Conservation (phyloP, 2,113 vertebrate genomes). For the Microtus oregoni region DNA sequence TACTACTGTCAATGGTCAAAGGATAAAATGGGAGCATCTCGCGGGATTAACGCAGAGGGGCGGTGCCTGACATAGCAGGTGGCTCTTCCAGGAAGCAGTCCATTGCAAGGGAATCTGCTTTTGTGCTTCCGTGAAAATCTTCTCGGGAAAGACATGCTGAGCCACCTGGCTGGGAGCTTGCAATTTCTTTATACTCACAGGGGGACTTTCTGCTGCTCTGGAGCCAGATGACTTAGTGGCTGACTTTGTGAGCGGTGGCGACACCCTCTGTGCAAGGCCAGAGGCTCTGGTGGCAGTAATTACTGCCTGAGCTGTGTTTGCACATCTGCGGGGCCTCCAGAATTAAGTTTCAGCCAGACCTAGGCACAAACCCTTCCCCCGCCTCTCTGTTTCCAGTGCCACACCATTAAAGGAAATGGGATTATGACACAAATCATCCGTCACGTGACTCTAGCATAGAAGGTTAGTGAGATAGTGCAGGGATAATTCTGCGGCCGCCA, state of each 20-base stretch:
- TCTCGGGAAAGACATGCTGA: background rate
- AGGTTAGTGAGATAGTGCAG: conserved; percentile 55
- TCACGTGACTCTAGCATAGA: conserved; percentile 46
- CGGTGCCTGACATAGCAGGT: background rate
- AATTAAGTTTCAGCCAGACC: conserved; percentile 3
- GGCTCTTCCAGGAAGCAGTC: background rate
- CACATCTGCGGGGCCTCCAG: conserved; percentile 48
- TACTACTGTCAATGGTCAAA: background rate
- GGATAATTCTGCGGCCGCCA: conserved; percentile 60
- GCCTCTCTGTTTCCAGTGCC: conserved; percentile 55
- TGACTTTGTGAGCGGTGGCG: background rate
- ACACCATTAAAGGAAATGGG: conserved; percentile 60
- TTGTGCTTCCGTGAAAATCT: background rate
- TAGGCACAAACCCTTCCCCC: background rate
- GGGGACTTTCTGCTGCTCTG: background rate
- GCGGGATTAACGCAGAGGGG: fast-evolving
- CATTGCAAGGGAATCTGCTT: background rate
- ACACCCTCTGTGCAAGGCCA: background rate
- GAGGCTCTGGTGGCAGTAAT: background rate
- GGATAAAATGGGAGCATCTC: background rate
- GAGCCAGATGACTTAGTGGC: background rate
- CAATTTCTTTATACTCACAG: background rate
- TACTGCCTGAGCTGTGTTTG: conserved; percentile 18
- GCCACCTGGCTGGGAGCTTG: background rate
- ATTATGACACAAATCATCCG: conserved; percentile 65